Evolutionary conservation across 2,113 vertebrate genomes (phyloP), one percentile per base, ranked within the genome.

Genomic region (Galemys pyrenaicus): DNA sequence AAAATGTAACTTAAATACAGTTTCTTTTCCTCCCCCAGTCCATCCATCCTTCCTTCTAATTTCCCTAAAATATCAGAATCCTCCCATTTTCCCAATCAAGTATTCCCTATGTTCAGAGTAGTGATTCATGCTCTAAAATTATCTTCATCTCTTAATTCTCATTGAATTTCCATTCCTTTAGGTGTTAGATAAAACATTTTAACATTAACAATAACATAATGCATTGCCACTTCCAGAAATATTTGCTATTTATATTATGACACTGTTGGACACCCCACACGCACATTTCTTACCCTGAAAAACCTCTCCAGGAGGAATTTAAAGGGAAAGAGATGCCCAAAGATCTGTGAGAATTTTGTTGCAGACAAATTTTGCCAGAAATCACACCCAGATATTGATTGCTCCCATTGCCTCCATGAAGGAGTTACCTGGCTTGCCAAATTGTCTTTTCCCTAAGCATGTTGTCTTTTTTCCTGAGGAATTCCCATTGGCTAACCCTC

Each of bases 1-100:
- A 73, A 82, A 92, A 37, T 67, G 20, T 64, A 39, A 85, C 74
- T 93, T 75, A 71, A 78, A 79, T 83, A 56, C 37, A 92, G 56
- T 58, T 35, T 64, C 32, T 58, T 77, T 6, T 39, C 15, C 20
- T 26, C 28, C 22, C 65, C 41, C 78, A 54, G 19, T 89, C 56
- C 41, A 1, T 54, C 13, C 6, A 20, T 71, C 32, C 60, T 96
- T 81, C 37, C 39, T 65, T 73, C 13, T 4, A 51, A 24, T 1
- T 65, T 90, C 9, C 24, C 37, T 22, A 89, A 46, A 0, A 16
- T 49, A 28, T 9, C 8, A 30, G 46, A 91, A 73, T 56, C 16
- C 44, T 92, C 35, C 20, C 32, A 54, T 68, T 24, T 73, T 84
- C 3, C 26, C 20, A 54, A 3, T 39, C 39, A 39, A 32, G 12